These are phyloP conservation scores for Eubasilissa regina DNA, from an alignment of 1,140 invertebrate genomes.

Conservation along the genomic window DNA sequence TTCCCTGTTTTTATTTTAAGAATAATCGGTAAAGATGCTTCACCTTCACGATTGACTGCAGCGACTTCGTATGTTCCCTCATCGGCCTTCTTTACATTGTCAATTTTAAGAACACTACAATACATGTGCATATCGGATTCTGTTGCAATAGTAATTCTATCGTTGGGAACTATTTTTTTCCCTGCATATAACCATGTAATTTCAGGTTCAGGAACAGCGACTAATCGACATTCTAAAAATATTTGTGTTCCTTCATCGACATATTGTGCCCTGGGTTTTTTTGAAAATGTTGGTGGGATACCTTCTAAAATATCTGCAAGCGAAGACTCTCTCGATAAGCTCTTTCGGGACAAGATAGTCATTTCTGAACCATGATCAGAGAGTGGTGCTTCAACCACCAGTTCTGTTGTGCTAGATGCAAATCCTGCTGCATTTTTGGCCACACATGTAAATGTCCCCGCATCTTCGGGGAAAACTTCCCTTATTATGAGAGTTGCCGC, in stretches of 20 bases:
- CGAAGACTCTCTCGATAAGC: constrained; percentile 90
- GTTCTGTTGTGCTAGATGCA: constrained; percentile 91
- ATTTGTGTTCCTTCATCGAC: constrained; percentile 87
- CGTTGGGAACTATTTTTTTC: constrained; percentile 78
- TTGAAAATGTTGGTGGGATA: constrained; percentile 93
- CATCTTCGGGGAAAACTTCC: constrained; percentile 97
- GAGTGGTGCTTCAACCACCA: constrained; percentile 88
- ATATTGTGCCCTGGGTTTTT: constrained; percentile 87
- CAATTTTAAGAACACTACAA: constrained; percentile 85
- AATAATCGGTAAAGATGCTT: constrained; percentile 85
- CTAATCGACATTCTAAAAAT: constrained; percentile 87
- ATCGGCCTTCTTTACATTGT: constrained; percentile 83
- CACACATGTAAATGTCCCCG: constrained; percentile 96
- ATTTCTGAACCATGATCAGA: constrained; percentile 92
- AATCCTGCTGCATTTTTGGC: constrained; percentile 96
- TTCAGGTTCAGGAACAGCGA: constrained; percentile 92
- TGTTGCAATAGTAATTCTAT: constrained; percentile 80
- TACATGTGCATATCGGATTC: constrained; percentile 94
- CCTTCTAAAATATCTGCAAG: constrained; percentile 92
- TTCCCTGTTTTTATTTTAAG: constrained; percentile 86
- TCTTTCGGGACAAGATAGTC: constrained; percentile 84
- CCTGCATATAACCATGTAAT: constrained; percentile 88
- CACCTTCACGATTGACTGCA: constrained; percentile 92
- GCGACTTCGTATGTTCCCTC: constrained; percentile 92
- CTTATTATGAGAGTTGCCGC: constrained; percentile 93